Conservation (phyloP, 2,113 vertebrate genomes). For the Circaetus gallicus region DNA sequence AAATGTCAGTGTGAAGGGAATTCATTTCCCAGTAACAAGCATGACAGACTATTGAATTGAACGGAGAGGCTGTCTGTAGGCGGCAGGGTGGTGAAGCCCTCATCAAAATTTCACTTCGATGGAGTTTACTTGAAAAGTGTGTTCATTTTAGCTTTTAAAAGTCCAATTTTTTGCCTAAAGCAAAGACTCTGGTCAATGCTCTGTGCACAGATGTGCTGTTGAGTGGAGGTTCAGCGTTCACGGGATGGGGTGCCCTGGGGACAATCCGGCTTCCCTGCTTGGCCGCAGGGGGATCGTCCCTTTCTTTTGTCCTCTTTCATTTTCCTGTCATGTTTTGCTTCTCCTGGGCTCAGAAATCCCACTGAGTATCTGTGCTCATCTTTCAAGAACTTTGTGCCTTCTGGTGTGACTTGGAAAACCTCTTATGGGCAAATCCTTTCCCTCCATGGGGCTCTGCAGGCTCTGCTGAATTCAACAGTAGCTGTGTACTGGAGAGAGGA, state of each 20-base stretch:
- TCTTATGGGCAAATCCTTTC: not conserved
- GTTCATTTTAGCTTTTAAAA: not conserved
- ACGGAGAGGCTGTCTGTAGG: slow-evolving; percentile 36
- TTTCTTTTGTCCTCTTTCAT: not conserved
- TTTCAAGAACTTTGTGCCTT: not conserved
- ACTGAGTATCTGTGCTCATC: not conserved
- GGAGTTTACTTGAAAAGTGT: not conserved
- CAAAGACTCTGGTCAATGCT: not conserved
- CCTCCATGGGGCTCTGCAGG: not conserved
- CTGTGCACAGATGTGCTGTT: not conserved
- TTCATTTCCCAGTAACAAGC: slow-evolving; percentile 65
- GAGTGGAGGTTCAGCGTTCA: rapidly evolving
- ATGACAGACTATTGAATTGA: slow-evolving; percentile 38
- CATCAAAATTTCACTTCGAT: slow-evolving; percentile 21
- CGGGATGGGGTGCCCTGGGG: not conserved
- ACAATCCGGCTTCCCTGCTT: not conserved
- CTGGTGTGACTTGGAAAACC: not conserved
- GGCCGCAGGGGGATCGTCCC: not conserved
- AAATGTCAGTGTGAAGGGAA: slow-evolving; percentile 65
- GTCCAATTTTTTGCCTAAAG: not conserved
- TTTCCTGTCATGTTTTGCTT: not conserved
- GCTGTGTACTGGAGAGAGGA: not conserved
- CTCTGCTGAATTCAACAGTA: not conserved
- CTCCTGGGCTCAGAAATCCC: not conserved
- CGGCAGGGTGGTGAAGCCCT: not conserved